Percentiles rank a stretch among this genome's conserved stretches.
phyloP scores from a whole-genome alignment of 2,888 invertebrate genomes.

The Anagyrus pseudococci region DNA sequence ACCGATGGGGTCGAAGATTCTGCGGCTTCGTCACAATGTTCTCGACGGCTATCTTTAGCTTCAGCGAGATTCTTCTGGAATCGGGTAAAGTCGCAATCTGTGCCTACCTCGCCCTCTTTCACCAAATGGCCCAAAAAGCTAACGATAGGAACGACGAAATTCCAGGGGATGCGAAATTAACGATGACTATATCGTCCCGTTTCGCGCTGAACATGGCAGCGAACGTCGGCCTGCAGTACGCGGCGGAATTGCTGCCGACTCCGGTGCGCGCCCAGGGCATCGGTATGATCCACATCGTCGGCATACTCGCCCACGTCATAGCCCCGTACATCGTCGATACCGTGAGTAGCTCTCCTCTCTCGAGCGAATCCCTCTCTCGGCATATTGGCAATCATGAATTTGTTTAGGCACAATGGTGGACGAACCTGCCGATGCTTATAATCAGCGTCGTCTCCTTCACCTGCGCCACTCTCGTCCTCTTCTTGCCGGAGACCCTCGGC shows the following conservation, averaged over 20 bases:
- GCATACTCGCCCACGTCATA: constrained; percentile 82
- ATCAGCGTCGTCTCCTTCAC: constrained; percentile 75
- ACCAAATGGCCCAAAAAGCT: background rate
- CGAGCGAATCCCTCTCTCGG: too few species aligned
- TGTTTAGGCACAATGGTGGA: constrained; percentile 54
- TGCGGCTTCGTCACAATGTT: constrained; percentile 82
- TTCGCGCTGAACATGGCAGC: constrained; percentile 89
- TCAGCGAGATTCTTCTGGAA: constrained; percentile 57
- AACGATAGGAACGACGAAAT: background rate
- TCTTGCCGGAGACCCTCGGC: constrained; percentile 85
- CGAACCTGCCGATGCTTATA: constrained; percentile 74
- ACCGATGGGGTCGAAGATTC: constrained; percentile 84
- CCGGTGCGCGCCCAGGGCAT: constrained; percentile 88
- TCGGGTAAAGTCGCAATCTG: constrained; percentile 44
- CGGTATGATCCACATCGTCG: constrained; percentile 85
- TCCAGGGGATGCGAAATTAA: constrained; percentile 73
- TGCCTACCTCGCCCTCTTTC: background rate
- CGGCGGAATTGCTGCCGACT: constrained; percentile 85
- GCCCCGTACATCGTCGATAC: constrained; percentile 86
- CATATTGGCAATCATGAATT: background rate
- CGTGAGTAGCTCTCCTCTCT: constrained; percentile 64
- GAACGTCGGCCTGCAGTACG: constrained; percentile 89
- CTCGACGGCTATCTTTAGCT: constrained; percentile 77
- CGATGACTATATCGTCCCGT: constrained; percentile 81
- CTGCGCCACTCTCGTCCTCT: constrained; percentile 76